Evolutionary conservation across 2,113 vertebrate genomes (phyloP), one percentile per base, ranked within the genome.

Genomic region (Thryonomys swinderianus): DNA sequence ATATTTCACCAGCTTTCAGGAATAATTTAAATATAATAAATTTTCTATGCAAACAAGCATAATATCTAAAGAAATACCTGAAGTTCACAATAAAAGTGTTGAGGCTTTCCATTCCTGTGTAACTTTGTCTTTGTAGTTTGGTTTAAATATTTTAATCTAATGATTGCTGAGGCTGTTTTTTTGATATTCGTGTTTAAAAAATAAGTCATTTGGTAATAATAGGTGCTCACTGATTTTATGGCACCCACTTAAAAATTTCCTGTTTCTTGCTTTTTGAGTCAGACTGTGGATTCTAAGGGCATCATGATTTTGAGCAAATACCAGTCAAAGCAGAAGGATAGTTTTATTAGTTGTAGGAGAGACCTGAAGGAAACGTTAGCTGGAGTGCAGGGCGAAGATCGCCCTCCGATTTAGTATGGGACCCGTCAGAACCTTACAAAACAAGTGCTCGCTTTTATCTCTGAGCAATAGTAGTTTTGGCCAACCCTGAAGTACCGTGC

Each of bases 231-330:
- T 92, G 59, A 85, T 71, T 95, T 83, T 79, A 61, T 80, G 5
- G 59, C 53, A 34, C 4, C 0, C 7, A 84, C 82, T 94, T 30
- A 21, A 90, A 93, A 87, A 69, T 32, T 88, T 92, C 94, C 32
- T 71, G 45, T 53, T 69, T 76, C 83, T 13, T 89, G 11, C 21
- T 74, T 25, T 62, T 90, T 92, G 78, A 88, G 59, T 86, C 30
- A 81, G 23, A 69, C 74, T 88, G 67, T 85, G 85, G 78, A 92
- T 94, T 95, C 10, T 59, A 90, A 88, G 73, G 40, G 10, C 48
- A 37, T 83, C 93, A 55, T 73, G 93, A 14, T 85, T 93, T 67
- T 88, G 51, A 80, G 27, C n/a, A 89, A 90, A n/a, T 74, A 9
- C 37, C 78, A 93, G 48, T 85, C 55, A 69, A 88, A 90, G 37